Conservation (phyloP, 2,797 vertebrate genomes). For the Catamblyrhynchus diadema region DNA sequence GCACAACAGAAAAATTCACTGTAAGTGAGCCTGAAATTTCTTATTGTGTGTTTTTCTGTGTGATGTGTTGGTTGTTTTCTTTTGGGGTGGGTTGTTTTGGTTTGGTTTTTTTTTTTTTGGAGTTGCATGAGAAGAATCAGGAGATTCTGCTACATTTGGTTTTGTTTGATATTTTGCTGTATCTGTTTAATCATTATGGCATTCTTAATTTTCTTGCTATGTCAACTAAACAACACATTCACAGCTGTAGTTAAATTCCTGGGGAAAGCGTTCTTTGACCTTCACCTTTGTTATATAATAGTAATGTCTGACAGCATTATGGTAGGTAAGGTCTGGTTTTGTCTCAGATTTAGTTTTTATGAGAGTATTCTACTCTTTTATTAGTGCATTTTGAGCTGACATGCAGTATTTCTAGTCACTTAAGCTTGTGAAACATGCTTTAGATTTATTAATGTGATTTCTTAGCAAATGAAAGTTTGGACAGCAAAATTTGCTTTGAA, state of each 20-base stretch:
- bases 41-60: conserved; percentile 13
- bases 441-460: not conserved
- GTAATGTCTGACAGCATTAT: not conserved
- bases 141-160: not conserved
- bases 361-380: not conserved
- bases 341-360: not conserved
- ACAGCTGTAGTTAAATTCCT: not conserved
- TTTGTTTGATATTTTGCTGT: conserved; percentile 27
- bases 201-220: not conserved
- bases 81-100: not conserved
- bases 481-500: not conserved
- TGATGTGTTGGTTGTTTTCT: not conserved
- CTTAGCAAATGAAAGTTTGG: not conserved
- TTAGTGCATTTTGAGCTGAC: not conserved
- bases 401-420: not conserved
- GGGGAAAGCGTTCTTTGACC: not conserved
- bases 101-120: not conserved
- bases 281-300: not conserved
- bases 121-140: conserved; percentile 44
- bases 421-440: not conserved
- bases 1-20: conserved; percentile 71
- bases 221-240: conserved; percentile 2
- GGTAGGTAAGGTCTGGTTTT: not conserved
- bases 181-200: conserved; percentile 9
- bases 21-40: conserved; percentile 73